phyloP scores from a whole-genome alignment of 2,797 vertebrate genomes.

The Phrynocephalus forsythii region DNA sequence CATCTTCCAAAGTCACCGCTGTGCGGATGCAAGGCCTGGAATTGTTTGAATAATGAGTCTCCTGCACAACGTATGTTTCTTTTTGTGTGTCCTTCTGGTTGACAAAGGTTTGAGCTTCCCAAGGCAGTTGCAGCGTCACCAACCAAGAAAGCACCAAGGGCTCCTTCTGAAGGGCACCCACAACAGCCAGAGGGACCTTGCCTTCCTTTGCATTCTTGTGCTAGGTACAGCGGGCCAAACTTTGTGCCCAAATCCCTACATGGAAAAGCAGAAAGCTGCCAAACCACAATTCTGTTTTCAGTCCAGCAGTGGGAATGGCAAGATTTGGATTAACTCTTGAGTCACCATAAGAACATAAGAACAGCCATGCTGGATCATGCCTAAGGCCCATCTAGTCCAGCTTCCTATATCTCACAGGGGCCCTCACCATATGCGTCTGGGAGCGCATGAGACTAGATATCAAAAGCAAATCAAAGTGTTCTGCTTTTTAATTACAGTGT shows the following conservation, averaged over 20 bases:
- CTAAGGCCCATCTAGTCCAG: no score
- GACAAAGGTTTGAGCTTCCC: conserved; percentile 74
- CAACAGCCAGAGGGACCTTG: conserved; percentile 52
- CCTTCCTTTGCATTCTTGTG: conserved; percentile 48
- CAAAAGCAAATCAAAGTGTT: no score
- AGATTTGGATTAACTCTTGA: conserved; percentile 1
- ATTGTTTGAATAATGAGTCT: conserved; percentile 82
- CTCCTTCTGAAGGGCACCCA: conserved; percentile 59
- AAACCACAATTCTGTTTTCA: neutral
- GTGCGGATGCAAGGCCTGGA: conserved; percentile 68
- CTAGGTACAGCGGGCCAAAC: conserved; percentile 23
- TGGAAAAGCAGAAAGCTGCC: conserved; percentile 18
- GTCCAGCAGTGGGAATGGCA: neutral
- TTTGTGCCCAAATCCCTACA: conserved; percentile 65
- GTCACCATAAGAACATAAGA: neutral
- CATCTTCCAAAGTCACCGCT: conserved; percentile 81
- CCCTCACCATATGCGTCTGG: no score
- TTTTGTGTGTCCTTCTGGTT: conserved; percentile 73
- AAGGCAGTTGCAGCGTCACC: conserved; percentile 60
- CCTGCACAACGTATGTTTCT: conserved; percentile 73
- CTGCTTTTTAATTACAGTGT: no score
- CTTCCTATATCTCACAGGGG: no score
- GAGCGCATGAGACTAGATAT: no score
- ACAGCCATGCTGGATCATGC: no score
- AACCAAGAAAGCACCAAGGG: neutral